Conservation (phyloP, 2,113 vertebrate species). For the Quiscalus mexicanus region DNA sequence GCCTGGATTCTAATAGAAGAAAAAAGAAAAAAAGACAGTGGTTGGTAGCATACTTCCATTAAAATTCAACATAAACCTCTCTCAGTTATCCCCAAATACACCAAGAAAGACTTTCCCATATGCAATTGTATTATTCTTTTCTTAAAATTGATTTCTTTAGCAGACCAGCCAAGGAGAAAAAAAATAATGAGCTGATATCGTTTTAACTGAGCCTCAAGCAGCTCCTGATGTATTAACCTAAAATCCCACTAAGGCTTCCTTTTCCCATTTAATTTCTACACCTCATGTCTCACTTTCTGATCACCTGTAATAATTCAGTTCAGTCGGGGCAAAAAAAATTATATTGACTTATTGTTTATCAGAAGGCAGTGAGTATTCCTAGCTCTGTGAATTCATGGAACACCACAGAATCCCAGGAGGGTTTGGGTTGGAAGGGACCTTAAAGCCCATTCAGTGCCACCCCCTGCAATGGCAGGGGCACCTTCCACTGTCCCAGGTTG, state of each 20-base stretch:
- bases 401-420: not conserved
- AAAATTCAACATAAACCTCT: not conserved
- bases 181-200: not conserved
- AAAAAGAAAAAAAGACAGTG: not conserved
- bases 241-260: conserved; percentile 4
- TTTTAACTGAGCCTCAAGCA: conserved; percentile 24
- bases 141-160: conserved; percentile 17
- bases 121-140: not conserved
- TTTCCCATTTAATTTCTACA: not conserved
- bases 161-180: not conserved
- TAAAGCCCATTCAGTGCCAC: not conserved
- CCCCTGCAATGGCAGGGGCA: not conserved
- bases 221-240: not conserved
- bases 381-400: not conserved
- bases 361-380: not conserved
- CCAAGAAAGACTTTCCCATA: not conserved
- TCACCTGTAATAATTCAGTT: not conserved
- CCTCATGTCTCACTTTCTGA: not conserved
- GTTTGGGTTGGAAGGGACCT: not conserved
- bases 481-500: rapidly evolving
- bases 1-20: not conserved
- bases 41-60: not conserved
- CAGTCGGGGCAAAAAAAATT: not conserved
- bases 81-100: not conserved
- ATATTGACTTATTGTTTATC: not conserved